Conservation (phyloP, 1,140 invertebrate genomes). For the Habropoda laboriosa region DNA sequence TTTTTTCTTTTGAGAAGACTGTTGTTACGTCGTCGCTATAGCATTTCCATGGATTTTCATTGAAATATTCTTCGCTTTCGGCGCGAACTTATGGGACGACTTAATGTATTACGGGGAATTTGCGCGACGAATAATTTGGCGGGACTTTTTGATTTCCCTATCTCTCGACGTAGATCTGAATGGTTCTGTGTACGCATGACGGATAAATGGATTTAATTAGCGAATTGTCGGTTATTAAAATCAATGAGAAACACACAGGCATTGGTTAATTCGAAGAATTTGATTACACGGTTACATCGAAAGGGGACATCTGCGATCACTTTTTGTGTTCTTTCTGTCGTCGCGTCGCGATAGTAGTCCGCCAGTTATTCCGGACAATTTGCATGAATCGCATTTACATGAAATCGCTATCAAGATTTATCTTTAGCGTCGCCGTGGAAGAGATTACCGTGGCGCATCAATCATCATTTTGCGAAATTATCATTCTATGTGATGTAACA, state of each 20-base stretch:
- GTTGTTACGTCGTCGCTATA: too few species aligned
- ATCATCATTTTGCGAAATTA: conserved; percentile 40
- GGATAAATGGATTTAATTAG: neutral
- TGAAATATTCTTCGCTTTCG: too few species aligned
- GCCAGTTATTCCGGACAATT: conserved; percentile 18
- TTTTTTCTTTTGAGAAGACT: too few species aligned
- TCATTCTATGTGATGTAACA: conserved; percentile 12
- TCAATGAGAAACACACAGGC: too few species aligned
- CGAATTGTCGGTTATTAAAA: neutral
- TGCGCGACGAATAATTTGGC: neutral
- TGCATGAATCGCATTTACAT: conserved; percentile 42
- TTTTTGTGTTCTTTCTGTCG: conserved; percentile 8
- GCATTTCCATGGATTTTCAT: too few species aligned
- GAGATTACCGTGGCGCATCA: conserved; percentile 36
- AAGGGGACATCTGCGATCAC: neutral
- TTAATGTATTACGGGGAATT: too few species aligned
- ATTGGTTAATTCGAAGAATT: neutral
- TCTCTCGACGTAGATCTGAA: neutral
- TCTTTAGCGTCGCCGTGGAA: conserved; percentile 29
- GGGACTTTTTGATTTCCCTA: too few species aligned
- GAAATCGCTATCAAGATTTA: conserved; percentile 40
- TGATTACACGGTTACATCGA: neutral
- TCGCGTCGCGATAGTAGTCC: neutral
- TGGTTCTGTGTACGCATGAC: neutral
- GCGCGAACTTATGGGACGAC: too few species aligned